Percentiles rank a stretch among this genome's conserved stretches.
These are phyloP conservation scores for Polydesmus complanatus DNA, from an alignment of 2,888 invertebrate species.

Conservation along the genomic window DNA sequence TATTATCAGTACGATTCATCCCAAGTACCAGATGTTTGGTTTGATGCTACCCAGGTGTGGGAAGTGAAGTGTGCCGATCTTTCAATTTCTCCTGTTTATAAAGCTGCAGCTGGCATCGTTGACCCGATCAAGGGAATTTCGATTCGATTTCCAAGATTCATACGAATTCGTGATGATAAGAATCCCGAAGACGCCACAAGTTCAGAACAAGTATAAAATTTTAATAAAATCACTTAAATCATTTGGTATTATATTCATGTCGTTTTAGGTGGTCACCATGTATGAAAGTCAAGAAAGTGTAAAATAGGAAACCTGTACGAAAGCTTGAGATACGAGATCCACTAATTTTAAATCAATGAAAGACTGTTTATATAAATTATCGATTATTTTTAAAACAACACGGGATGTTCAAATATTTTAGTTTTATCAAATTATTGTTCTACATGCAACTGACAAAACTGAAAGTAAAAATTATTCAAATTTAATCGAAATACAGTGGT, in stretches of 20 bases:
- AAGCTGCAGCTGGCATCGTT: constrained; percentile 65
- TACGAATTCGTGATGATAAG: constrained; percentile 84
- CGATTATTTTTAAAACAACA: too few species aligned
- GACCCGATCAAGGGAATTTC: constrained; percentile 88
- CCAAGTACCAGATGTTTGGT: constrained; percentile 74
- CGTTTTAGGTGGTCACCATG: neutral
- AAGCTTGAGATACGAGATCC: too few species aligned
- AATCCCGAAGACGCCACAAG: constrained; percentile 80
- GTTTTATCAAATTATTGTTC: too few species aligned
- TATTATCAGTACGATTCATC: constrained; percentile 65
- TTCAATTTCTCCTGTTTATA: constrained; percentile 86
- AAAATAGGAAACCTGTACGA: too few species aligned
- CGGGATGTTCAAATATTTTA: too few species aligned
- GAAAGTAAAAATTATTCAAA: too few species aligned
- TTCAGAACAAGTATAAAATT: constrained; percentile 51
- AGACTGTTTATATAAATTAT: too few species aligned
- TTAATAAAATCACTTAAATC: neutral
- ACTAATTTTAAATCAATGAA: too few species aligned
- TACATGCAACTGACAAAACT: too few species aligned
- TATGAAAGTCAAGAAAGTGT: neutral
- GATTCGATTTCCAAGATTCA: constrained; percentile 82
- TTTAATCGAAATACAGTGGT: too few species aligned
- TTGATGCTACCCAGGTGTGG: constrained; percentile 77
- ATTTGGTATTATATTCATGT: neutral
- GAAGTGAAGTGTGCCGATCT: constrained; percentile 96